Evolutionary conservation across 2,797 vertebrate species (phyloP), one percentile per base, ranked within the genome.

Genomic region (Leptodactylus fallax): DNA sequence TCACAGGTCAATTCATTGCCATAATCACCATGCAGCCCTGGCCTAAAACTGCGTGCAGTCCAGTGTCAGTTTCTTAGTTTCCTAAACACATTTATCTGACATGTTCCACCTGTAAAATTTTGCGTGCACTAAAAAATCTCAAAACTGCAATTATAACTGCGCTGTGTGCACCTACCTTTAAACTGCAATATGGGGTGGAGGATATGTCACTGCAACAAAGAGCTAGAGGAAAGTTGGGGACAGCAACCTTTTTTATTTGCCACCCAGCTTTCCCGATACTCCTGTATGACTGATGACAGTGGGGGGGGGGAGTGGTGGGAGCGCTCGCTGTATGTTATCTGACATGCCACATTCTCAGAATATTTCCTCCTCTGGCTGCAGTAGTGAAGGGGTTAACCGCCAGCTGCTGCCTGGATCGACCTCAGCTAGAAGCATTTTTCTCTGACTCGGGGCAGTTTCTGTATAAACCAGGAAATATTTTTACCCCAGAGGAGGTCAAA

Each of bases 351-450:
- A 77, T 77, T 77, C 74, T 10, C 49, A 0, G 74, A 9, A 74
- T 72, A 72, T 47, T 47, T 72, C 36, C 36, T 72, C 36, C 7
- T 72, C 69, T 16, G 21, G 36, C 8, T 0, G 36, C 67, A 0
- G 71, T 19, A n/a, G 72, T 6, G 74, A 77, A 77, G 47, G 21
- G 74, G 74, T 77, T 77, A 77, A 77, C 74, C 21, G 4, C 3
- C 45, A 49, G 19, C 45, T n/a, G 47, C 21, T 72, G 27, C 71
- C 71, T 13, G 19, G 47, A 45, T 2, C 47, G 27, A 69, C 27
- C 67, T 27, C 3, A 49, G 7, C n/a, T 76, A n/a, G n/a, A n/a
- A 53, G 21, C 5, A 53, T 53, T 51, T 77, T 53, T 74, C 14
- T 36, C 14, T 69, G 27, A 21, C 78, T 16, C n/a, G 16, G 7